Evolutionary conservation across 2,113 vertebrate species (phyloP).

Genomic region (Dasypus novemcinctus): DNA sequence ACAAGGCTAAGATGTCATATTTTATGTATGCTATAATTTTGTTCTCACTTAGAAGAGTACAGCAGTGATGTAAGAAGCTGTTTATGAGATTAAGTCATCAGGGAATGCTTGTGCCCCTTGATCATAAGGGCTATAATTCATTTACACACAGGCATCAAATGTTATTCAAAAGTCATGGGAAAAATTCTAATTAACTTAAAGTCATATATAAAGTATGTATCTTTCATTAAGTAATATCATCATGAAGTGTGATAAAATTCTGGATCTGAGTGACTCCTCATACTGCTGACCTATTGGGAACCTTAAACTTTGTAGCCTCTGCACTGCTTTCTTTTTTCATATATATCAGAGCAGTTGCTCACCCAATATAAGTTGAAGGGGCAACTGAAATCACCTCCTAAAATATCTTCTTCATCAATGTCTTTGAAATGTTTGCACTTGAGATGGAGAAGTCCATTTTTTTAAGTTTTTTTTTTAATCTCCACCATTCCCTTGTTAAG

Average conservation of each 20-base stretch:
- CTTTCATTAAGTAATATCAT: not conserved
- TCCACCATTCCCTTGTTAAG: not conserved
- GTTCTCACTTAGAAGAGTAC: not conserved
- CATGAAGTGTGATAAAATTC: not conserved
- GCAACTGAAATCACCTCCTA: not conserved
- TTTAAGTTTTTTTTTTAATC: not conserved
- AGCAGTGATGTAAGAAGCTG: not conserved
- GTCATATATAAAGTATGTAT: not conserved
- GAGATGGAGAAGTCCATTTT: not conserved
- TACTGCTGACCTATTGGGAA: not conserved
- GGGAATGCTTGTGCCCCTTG: not conserved
- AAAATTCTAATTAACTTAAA: slow-evolving; percentile 20
- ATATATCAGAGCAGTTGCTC: not conserved
- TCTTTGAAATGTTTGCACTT: not conserved
- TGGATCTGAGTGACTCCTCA: not conserved
- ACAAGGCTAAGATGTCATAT: not conserved
- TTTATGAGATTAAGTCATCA: slow-evolving; percentile 9
- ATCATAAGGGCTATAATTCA: not conserved
- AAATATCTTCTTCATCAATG: not conserved
- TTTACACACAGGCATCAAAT: slow-evolving; percentile 21
- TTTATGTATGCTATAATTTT: not conserved
- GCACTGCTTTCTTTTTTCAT: not conserved
- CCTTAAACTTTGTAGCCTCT: not conserved
- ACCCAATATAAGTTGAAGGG: not conserved
- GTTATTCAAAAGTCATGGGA: not conserved